Evolutionary conservation across 1,140 invertebrate species (phyloP).

Genomic region (Tetramorium simillimum): DNA sequence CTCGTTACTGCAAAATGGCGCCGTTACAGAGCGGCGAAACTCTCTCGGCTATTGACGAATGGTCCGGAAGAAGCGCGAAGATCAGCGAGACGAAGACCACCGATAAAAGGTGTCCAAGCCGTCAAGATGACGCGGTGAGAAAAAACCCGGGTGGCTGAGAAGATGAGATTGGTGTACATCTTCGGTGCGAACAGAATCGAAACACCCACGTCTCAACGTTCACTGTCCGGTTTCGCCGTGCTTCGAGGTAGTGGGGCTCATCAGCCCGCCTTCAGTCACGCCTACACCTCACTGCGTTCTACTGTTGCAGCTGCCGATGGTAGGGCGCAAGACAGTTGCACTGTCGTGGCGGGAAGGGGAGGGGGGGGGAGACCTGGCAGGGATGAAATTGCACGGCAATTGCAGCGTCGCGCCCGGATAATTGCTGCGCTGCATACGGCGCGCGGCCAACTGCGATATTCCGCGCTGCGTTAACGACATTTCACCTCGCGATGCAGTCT

Average conservation of each 20-base stretch:
- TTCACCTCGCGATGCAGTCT: neutral
- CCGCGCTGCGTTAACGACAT: constrained; percentile 25
- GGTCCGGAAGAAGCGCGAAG: constrained; percentile 17
- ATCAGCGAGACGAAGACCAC: constrained; percentile 2
- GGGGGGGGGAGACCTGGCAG: neutral
- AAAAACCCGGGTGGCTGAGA: neutral
- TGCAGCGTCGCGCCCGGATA: constrained; percentile 46
- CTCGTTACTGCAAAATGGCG: constrained; percentile 42
- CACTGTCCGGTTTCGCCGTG: constrained; percentile 15
- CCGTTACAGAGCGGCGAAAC: constrained; percentile 4
- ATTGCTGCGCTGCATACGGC: constrained; percentile 27
- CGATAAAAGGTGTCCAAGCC: neutral
- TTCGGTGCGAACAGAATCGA: constrained; percentile 33
- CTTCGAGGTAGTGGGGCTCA: constrained; percentile 37
- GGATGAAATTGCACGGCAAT: constrained; percentile 45
- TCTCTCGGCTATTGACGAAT: constrained; percentile 40
- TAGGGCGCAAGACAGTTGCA: constrained; percentile 54
- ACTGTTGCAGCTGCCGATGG: constrained; percentile 39
- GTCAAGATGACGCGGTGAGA: neutral
- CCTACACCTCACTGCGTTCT: constrained; percentile 57
- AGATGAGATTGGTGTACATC: constrained; percentile 34
- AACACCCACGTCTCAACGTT: constrained; percentile 67
- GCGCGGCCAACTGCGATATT: constrained; percentile 29
- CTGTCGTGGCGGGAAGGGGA: neutral
- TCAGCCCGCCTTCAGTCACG: constrained; percentile 70